phyloP scores from a whole-genome alignment of 2,113 vertebrate species.

The Aramus guarauna region DNA sequence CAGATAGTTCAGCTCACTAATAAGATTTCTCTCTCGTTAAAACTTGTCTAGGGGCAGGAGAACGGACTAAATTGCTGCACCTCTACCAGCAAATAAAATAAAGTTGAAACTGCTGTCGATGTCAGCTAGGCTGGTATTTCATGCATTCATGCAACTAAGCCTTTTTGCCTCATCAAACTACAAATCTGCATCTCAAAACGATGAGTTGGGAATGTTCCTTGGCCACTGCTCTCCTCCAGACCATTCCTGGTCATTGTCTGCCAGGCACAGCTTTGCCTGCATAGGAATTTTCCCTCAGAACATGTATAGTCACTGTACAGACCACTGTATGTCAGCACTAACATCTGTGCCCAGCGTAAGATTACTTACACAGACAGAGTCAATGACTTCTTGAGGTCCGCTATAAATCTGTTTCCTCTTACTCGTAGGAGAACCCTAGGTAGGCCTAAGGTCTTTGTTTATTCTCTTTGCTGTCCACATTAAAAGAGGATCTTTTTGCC shows the following conservation, averaged over 20 bases:
- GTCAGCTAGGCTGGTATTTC: not conserved
- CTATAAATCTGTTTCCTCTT: not conserved
- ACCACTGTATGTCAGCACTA: accelerated
- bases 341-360: not conserved
- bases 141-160: not conserved
- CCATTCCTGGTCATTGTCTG: not conserved
- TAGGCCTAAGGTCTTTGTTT: not conserved
- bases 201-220: not conserved
- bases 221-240: not conserved
- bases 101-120: not conserved
- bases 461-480: not conserved
- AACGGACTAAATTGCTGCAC: not conserved
- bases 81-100: not conserved
- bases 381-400: not conserved
- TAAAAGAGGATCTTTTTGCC: not conserved
- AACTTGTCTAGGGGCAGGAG: not conserved
- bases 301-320: not conserved
- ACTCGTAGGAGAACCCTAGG: not conserved
- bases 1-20: not conserved
- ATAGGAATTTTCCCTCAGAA: not conserved
- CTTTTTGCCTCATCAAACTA: not conserved
- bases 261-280: not conserved
- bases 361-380: not conserved
- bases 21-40: not conserved
- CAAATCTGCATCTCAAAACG: not conserved